Base-by-base conservation (phyloP, 2,888 invertebrate genomes). In the Sylvicola fuscatus region DNA sequence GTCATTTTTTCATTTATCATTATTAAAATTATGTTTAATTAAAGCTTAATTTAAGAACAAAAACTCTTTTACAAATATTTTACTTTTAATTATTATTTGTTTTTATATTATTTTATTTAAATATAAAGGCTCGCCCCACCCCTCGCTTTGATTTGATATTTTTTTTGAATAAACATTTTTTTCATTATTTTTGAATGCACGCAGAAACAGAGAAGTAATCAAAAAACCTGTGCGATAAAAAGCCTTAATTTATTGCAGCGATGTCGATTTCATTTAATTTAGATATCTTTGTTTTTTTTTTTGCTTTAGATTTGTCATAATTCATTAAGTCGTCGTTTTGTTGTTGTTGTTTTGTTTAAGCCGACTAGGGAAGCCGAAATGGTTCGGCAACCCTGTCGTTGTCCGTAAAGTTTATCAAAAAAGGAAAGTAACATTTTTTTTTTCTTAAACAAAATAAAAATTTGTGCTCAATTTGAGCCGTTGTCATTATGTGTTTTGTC, bases 41-140 rank as follows among this genome's bases (percentile, higher is more conserved):
- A 21, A 21, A 21, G 21, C 21, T 21, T 21, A 21, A 21, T 21
- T 21, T 21, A 21, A 21, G 21, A 21, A 21, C 21, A 21, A 21
- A 21, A 21, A 21, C 21, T 21, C 21, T 21, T 21, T 21, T 21
- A 21, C 21, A 21, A 21, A 21, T 21, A 21, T 30, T 30, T 30
- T 6, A 30, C 10, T 32, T 15, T 32, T 32, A 29, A 40, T 38
- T 39, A 34, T 36, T 38, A 28, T 26, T 28, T 37, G 16, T 34
- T 27, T 30, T 34, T 16, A 17, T 34, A 36, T 35, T 37, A 37
- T 36, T 36, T 31, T 34, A 40, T 36, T 36, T 38, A 32, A 35
- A 36, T 37, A 35, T 40, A 34, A 43, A 42, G 41, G 42, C 56
- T 58, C 58, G 58, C 58, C 58, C 46, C 58, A 53, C 58, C 58